These are phyloP conservation scores for Baccha elongata DNA, from an alignment of 2,888 invertebrate genomes.

Conservation along the genomic window DNA sequence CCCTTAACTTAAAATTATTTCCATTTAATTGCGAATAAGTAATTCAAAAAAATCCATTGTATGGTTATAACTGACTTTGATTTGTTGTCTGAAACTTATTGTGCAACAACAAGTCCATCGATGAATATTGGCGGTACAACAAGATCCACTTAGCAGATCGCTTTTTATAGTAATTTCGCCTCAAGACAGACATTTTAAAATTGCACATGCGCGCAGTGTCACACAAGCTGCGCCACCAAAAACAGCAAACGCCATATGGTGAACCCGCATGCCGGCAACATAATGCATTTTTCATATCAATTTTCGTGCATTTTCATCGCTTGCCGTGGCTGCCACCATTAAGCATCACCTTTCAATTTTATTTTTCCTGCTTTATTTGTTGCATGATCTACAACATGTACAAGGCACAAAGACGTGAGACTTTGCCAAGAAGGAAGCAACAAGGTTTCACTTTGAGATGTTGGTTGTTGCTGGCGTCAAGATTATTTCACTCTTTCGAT, in stretches of 20 bases:
- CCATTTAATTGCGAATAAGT: constrained; percentile 14
- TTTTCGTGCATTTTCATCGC: constrained; percentile 12
- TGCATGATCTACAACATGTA: constrained; percentile 51
- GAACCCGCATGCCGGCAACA: constrained; percentile 9
- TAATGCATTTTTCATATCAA: constrained; percentile 6
- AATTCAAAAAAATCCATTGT: background rate
- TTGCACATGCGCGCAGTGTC: constrained; percentile 44
- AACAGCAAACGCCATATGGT: constrained; percentile 10
- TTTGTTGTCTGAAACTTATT: constrained; percentile 39
- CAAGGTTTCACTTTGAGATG: constrained; percentile 16
- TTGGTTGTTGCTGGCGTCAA: constrained; percentile 26
- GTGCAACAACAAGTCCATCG: constrained; percentile 28
- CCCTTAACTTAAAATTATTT: constrained; percentile 60
- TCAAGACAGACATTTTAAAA: constrained; percentile 22
- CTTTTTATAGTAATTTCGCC: background rate
- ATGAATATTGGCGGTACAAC: background rate
- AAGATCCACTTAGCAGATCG: background rate
- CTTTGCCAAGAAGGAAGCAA: constrained; percentile 22
- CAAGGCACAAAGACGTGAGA: background rate
- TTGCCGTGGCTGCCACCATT: constrained; percentile 1
- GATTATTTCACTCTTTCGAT: constrained; percentile 14
- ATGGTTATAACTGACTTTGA: constrained; percentile 40
- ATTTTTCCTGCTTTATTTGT: constrained; percentile 27
- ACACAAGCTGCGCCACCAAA: constrained; percentile 33
- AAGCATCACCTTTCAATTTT: constrained; percentile 52